phyloP scores from a whole-genome alignment of 2,888 invertebrate genomes.

The Sarcophaga carnaria region DNA sequence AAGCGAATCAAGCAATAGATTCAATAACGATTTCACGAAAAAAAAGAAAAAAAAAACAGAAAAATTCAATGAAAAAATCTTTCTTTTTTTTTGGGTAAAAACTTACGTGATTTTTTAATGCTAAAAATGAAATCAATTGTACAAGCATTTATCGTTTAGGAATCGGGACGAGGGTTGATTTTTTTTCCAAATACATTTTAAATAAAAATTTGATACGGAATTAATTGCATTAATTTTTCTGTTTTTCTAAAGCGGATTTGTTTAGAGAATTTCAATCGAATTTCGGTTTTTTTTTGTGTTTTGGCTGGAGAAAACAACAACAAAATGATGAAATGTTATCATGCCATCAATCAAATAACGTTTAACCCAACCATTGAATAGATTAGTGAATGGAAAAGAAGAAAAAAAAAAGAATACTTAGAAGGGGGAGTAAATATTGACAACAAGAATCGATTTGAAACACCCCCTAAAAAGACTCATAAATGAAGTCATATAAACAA shows the following conservation, averaged over 20 bases:
- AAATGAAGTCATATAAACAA: constrained; percentile 42
- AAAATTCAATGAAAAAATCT: background rate
- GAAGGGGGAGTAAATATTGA: constrained; percentile 34
- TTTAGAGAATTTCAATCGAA: background rate
- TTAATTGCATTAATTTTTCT: constrained; percentile 11
- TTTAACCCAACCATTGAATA: constrained; percentile 20
- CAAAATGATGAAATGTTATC: constrained; percentile 13
- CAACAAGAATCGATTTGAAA: constrained; percentile 34
- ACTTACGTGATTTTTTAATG: background rate
- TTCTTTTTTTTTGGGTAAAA: background rate
- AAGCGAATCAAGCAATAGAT: constrained; percentile 28
- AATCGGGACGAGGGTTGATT: constrained; percentile 27
- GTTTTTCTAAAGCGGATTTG: constrained; percentile 36
- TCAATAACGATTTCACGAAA: background rate
- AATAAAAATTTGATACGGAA: constrained; percentile 5
- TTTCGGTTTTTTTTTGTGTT: background rate
- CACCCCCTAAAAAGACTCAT: constrained; percentile 43
- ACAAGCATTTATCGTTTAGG: constrained; percentile 10
- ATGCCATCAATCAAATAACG: constrained; percentile 50
- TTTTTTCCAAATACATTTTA: background rate
- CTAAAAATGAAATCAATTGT: constrained; percentile 21
- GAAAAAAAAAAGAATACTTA: constrained; percentile 13
- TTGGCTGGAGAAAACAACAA: too few relatives aligned
- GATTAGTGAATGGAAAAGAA: constrained; percentile 8
- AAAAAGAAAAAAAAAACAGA: background rate